phyloP scores from a whole-genome alignment of 2,888 invertebrate species.

The Cantharis rustica region DNA sequence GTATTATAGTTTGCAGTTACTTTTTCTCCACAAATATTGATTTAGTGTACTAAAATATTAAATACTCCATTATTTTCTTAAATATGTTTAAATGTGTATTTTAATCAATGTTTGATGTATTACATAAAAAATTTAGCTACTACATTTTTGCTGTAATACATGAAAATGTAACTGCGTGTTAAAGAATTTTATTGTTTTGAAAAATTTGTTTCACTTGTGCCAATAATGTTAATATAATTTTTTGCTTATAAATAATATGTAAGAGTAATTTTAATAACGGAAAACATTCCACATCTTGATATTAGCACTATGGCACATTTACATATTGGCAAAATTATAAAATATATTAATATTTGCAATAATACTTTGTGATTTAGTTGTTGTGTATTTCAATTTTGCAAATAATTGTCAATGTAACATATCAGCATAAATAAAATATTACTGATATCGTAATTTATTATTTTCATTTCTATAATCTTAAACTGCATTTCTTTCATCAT shows the following conservation, averaged over 20 bases:
- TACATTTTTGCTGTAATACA: neutral
- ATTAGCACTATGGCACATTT: conserved; percentile 34
- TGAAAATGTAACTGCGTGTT: conserved; percentile 3
- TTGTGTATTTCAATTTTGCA: conserved; percentile 39
- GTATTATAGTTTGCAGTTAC: neutral
- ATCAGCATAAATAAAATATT: conserved; percentile 43
- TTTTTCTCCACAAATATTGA: neutral
- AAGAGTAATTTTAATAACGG: conserved; percentile 19
- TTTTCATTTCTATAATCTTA: neutral
- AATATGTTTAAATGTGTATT: neutral
- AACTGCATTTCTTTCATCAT: neutral
- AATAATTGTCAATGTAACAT: conserved; percentile 46
- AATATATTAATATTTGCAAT: conserved; percentile 39
- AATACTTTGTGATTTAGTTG: conserved; percentile 39
- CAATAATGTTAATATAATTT: conserved; percentile 15
- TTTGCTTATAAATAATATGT: conserved; percentile 10
- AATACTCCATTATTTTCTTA: neutral
- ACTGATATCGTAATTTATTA: conserved; percentile 13
- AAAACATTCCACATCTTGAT: conserved; percentile 41
- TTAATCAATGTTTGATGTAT: neutral
- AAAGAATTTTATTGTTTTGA: conserved; percentile 2
- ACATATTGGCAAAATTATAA: conserved; percentile 30
- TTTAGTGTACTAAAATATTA: neutral
- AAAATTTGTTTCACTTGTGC: conserved; percentile 24
- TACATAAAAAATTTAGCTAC: neutral